Percentiles rank a stretch among this genome's conserved stretches.
Evolutionary conservation across 2,113 vertebrate species (phyloP).

Genomic region (Rattus norvegicus): GRCr8 NC_086026.1:62851001-62851500

Average conservation of each 20-base stretch:
- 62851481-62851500: background rate
- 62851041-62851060: background rate
- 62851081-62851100: background rate
- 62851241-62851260: background rate
- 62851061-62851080: background rate
- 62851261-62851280: background rate
- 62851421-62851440: background rate
- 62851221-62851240: background rate
- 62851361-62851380: background rate
- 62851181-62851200: background rate
- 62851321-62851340: background rate
- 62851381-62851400: background rate
- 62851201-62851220: background rate
- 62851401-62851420: background rate
- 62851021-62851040: background rate
- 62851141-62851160: background rate
- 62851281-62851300: background rate
- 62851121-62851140: background rate
- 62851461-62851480: too few species aligned
- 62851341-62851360: conserved; percentile 22
- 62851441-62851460: background rate
- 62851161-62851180: conserved; percentile 16
- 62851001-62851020: background rate
- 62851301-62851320: background rate
- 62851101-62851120: background rate